Conservation (phyloP, 1,140 invertebrate species). For the Papilio polyxenes region DNA sequence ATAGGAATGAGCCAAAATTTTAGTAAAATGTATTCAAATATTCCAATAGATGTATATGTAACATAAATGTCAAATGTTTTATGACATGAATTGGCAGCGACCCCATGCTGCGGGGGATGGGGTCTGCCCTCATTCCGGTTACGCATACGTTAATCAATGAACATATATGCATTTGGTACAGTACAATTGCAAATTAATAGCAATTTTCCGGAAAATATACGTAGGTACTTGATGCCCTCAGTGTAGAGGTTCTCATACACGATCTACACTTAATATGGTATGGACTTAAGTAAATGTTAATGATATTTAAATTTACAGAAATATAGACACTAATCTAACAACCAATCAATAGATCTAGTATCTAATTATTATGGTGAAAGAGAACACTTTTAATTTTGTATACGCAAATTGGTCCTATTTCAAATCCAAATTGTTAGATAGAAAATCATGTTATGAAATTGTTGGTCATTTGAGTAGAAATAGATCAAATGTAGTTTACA, state of each 20-base stretch:
- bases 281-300: neutral
- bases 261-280: neutral
- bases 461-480: neutral
- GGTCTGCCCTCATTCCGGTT: neutral
- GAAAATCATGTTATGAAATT: neutral
- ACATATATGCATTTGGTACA: neutral
- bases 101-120: neutral
- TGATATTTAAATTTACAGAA: neutral
- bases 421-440: neutral
- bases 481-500: neutral
- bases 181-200: neutral
- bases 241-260: too few relatives aligned
- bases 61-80: neutral
- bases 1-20: neutral
- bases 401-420: neutral
- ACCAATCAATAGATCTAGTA: neutral
- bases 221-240: neutral
- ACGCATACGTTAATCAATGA: conserved; percentile 9
- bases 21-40: neutral
- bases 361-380: neutral
- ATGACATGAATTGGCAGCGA: neutral
- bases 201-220: neutral
- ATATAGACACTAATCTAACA: neutral
- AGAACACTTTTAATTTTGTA: neutral
- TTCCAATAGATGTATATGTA: neutral